Base-by-base conservation (phyloP, 92 coral and sea anemone species). In the Porites rus region DNA sequence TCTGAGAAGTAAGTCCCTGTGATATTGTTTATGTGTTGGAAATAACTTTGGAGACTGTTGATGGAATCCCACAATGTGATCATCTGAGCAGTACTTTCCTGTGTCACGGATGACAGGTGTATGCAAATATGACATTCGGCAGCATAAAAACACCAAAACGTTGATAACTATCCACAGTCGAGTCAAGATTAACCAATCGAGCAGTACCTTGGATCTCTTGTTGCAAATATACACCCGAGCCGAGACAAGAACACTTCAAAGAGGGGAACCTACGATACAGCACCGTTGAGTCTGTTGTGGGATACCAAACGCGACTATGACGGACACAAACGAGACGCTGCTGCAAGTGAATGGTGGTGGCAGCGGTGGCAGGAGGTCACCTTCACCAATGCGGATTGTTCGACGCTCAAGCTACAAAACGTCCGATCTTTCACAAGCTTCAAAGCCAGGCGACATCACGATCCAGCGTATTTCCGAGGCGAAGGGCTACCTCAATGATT, bases 401-500 rank as follows among this genome's bases (percentile, higher is more conserved):
- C 72, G 78, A 38, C 83, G 81, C 60, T 72, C 85, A 54, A 90
- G 92, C 72, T 91, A 85, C 88, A 86, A 89, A 73, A 74, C 94
- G 46, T 85, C 88, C 38, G 83, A 85, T 16, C 60, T 76, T 7
- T 8, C 76, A 17, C 31, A 53, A 16, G 43, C 88, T 3, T 19
- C 75, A 20, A 85, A 66, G 54, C 75, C 82, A 8, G 91, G 86
- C 51, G 99, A 97, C 71, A 74, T 97, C 74, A 87, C 98, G 3
- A 92, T 95, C 14, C 98, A 95, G 77, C 98, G 95, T 65, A 97
- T 97, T 62, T 81, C 95, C 54, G 99, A 95, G 52, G 99, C 99
- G 51, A 97, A 97, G 69, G 95, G 93, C 85, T 94, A 94, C 79
- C 93, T 97, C 90, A 92, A 93, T 68, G 99, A 97, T 80, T 93